A percentile compares a stretch with the other conserved stretches of the same genome.
Evolutionary conservation across 37 sponge, comb jelly and placozoan genomes (phyloP).

Genomic region (Corticium candelabrum): DNA sequence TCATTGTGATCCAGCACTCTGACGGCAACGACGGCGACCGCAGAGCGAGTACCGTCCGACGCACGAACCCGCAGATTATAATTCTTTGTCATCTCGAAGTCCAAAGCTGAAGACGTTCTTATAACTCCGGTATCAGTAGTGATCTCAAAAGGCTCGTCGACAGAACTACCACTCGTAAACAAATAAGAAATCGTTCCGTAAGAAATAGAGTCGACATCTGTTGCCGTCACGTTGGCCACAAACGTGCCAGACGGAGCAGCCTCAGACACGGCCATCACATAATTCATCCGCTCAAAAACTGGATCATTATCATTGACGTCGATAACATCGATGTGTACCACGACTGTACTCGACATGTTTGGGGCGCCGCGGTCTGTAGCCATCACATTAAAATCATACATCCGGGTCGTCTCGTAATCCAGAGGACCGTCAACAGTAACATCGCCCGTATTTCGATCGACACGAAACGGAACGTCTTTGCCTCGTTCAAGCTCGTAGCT

Average conservation of each 20-base stretch:
- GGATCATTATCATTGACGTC: neutral
- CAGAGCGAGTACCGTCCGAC: neutral
- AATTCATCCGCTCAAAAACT: neutral
- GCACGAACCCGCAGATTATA: neutral
- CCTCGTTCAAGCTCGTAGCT: neutral
- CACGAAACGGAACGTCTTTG: neutral
- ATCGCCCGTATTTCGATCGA: neutral
- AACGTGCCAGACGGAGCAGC: neutral
- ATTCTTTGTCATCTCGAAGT: neutral
- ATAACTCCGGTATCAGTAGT: neutral
- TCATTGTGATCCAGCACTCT: neutral
- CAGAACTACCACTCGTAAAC: too few relatives aligned
- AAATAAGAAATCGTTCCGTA: neutral
- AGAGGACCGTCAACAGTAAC: neutral
- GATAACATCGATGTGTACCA: neutral
- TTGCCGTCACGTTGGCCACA: neutral
- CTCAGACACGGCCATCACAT: neutral
- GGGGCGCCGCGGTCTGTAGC: neutral
- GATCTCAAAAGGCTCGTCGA: neutral
- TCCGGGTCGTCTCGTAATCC: neutral
- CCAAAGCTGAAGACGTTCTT: neutral
- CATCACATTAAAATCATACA: neutral
- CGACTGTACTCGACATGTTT: neutral
- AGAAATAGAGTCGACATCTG: neutral
- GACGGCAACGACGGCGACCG: neutral